Conservation (phyloP, 2,797 vertebrate genomes). For the Sebastes melanostomus region DNA sequence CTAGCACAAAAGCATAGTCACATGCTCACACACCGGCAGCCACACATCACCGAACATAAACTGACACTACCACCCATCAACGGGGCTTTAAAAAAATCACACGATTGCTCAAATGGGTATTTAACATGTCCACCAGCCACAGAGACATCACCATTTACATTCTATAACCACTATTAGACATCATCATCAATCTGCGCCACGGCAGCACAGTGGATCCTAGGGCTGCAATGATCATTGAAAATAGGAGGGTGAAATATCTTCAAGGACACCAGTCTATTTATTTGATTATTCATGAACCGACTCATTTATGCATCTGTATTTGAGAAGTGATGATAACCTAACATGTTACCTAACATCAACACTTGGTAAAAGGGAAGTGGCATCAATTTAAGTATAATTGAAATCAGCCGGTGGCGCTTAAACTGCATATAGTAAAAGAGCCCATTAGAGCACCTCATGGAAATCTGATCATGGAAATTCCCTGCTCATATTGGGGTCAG, state of each 20-base stretch:
- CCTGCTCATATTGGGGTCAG: slow-evolving; percentile 49
- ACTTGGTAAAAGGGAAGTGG: not conserved
- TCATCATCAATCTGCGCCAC: slow-evolving; percentile 49
- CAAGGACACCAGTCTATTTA: slow-evolving; percentile 35
- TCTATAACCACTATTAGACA: slow-evolving; percentile 33
- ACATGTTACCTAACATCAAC: not conserved
- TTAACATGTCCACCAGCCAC: slow-evolving; percentile 47
- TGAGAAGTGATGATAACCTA: slow-evolving; percentile 26
- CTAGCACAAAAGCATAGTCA: not conserved
- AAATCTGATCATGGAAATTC: slow-evolving; percentile 48
- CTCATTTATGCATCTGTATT: slow-evolving; percentile 26
- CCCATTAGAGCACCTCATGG: slow-evolving; percentile 25
- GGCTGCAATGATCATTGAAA: slow-evolving; percentile 21
- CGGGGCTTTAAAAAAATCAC: slow-evolving; percentile 16
- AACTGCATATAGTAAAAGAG: slow-evolving; percentile 1
- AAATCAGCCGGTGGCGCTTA: slow-evolving; percentile 24
- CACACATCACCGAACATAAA: slow-evolving; percentile 12
- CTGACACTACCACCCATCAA: slow-evolving; percentile 30
- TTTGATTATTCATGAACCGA: slow-evolving; percentile 46
- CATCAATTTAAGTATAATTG: slow-evolving; percentile 30
- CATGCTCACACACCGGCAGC: not conserved
- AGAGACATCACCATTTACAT: slow-evolving; percentile 56
- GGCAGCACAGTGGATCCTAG: slow-evolving; percentile 1
- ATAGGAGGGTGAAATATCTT: slow-evolving; percentile 33
- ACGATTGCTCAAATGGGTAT: slow-evolving; percentile 34